A percentile compares a stretch with the other conserved stretches of the same genome.
These are phyloP conservation scores for Oriolus oriolus DNA, from an alignment of 2,113 vertebrate species.

Conservation along the genomic window DNA sequence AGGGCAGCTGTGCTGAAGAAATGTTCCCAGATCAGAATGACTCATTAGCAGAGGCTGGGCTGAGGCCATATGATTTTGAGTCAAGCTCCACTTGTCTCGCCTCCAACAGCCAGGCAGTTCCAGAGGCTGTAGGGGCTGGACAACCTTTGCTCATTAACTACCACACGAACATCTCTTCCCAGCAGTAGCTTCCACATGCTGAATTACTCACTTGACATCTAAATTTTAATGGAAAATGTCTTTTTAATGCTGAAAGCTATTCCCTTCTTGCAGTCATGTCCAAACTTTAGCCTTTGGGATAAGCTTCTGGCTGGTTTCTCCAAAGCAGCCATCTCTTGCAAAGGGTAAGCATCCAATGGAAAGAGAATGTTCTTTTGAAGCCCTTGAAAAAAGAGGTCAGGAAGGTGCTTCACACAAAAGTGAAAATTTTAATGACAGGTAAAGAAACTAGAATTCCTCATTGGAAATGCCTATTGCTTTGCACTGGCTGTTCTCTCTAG, in stretches of 20 bases:
- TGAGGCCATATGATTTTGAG: not conserved
- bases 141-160: not conserved
- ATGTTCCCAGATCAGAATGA: conserved; percentile 8
- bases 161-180: not conserved
- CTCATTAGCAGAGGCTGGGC: conserved; percentile 10
- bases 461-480: not conserved
- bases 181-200: conserved; percentile 37
- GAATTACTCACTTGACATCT: conserved; percentile 17
- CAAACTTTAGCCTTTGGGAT: not conserved
- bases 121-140: not conserved
- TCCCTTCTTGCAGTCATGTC: not conserved
- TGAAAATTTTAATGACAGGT: not conserved
- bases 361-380: not conserved
- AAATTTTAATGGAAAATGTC: conserved; percentile 11
- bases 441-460: not conserved
- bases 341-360: not conserved
- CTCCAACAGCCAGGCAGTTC: not conserved
- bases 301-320: not conserved
- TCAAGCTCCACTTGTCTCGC: not conserved
- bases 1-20: not conserved
- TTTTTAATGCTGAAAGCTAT: not conserved
- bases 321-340: not conserved
- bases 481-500: not conserved
- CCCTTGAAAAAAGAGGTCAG: not conserved
- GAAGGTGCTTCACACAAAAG: not conserved